Base-by-base conservation (phyloP, 2,113 vertebrate species). In the Jacana jacana region DNA sequence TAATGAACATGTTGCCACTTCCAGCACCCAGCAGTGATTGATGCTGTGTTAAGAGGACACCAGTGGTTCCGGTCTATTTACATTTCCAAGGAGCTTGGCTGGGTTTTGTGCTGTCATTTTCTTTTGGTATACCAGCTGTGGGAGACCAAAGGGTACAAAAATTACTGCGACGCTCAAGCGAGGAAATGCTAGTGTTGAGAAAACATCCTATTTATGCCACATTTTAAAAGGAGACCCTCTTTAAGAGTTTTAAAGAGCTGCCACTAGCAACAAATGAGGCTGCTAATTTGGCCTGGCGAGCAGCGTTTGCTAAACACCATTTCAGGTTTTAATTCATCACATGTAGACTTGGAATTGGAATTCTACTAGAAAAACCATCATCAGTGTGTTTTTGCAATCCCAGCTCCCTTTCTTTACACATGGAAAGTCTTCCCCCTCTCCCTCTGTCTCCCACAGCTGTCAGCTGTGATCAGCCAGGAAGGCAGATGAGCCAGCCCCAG, bases 201-300 rank as follows among this genome's bases (percentile, higher is more conserved):
- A 94, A 96, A 95, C 95, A 96, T 90, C 95, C 95, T 96, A 93
- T 95, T 96, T 96, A 95, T 91, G 88, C 88, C 88, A 75, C 72
- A 49, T 93, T 96, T 94, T 90, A 93, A 93, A 95, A 93, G 91
- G 57, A 96, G 25, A 60, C 60, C 48, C 8, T 94, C 86, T 93
- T 87, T 58, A 94, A 73, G 93, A 54, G 75, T 89, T 93, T 91
- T 93, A 93, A 96, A 94, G 91, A 96, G 88, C 90, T 91, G 87
- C 91, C 87, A 94, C 88, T 58, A 80, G 76, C 79, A 96, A 94
- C 79, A 91, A 96, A 94, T 46, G 44, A 96, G 51, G 61, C 93
- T 94, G 88, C 86, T 96, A 95, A 96, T 96, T 96, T 94, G 92
- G 76, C 93, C 86, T 91, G 90, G 94, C 94, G 93, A 95, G 90